Conservation (phyloP, 2,113 vertebrate species). For the Fregata magnificens region DNA sequence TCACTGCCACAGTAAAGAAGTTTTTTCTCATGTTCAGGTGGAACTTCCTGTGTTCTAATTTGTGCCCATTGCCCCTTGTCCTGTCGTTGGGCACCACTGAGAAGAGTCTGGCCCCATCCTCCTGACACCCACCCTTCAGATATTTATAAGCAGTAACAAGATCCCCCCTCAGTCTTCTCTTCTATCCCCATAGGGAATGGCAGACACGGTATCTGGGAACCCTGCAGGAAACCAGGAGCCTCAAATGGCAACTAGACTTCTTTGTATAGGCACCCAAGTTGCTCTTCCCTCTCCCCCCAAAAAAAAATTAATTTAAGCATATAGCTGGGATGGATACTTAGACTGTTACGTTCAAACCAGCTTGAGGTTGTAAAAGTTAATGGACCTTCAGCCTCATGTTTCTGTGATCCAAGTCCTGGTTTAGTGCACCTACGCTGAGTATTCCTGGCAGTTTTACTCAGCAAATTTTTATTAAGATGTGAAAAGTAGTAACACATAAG, state of each 20-base stretch:
- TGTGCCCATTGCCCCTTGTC: too few species aligned
- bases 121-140: too few species aligned
- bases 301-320: not conserved
- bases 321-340: not conserved
- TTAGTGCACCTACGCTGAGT: not conserved
- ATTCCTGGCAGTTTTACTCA: not conserved
- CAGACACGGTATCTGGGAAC: not conserved
- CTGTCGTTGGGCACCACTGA: too few species aligned
- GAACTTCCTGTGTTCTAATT: too few species aligned
- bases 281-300: not conserved
- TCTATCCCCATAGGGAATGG: not conserved
- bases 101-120: too few species aligned
- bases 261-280: not conserved
- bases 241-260: not conserved
- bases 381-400: not conserved
- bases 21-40: too few species aligned
- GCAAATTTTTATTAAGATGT: not conserved
- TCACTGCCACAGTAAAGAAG: too few species aligned
- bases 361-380: not conserved
- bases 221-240: not conserved
- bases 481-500: not conserved
- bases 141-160: too few species aligned
- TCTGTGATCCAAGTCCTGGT: not conserved
- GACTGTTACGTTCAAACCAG: not conserved
- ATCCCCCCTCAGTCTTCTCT: too few species aligned